Evolutionary conservation across 2,113 vertebrate genomes (phyloP).

Genomic region (Columba livia): DNA sequence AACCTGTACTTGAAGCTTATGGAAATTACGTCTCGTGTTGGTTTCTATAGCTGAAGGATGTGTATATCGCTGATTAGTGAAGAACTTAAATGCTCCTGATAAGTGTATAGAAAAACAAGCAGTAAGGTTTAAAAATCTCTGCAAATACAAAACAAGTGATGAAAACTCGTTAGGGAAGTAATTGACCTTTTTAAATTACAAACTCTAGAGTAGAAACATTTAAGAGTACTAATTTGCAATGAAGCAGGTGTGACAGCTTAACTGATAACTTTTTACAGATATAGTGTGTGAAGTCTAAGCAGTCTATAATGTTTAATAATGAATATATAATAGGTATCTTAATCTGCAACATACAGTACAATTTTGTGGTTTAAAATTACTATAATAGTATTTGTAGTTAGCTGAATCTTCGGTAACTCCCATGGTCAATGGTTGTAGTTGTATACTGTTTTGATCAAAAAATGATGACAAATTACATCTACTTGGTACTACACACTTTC

Average conservation of each 20-base stretch:
- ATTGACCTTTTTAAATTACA: slow-evolving; percentile 53
- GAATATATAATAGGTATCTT: background rate
- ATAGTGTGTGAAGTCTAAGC: background rate
- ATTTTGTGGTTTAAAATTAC: background rate
- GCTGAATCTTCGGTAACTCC: background rate
- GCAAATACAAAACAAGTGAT: slow-evolving; percentile 39
- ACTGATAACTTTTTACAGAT: background rate
- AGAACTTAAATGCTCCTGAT: slow-evolving; percentile 23
- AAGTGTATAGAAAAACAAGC: slow-evolving; percentile 24
- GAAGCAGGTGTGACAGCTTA: slow-evolving; percentile 49
- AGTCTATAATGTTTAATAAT: background rate
- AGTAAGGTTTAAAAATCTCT: background rate
- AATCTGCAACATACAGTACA: background rate
- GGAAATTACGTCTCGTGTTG: background rate
- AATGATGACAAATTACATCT: background rate
- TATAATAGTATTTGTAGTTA: background rate
- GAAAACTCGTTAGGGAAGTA: slow-evolving; percentile 32
- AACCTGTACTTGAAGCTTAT: background rate
- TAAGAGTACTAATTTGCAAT: slow-evolving; percentile 21
- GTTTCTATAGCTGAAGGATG: slow-evolving; percentile 1
- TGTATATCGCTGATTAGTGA: slow-evolving; percentile 43
- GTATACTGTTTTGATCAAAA: background rate
- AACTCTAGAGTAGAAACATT: background rate
- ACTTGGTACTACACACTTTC: background rate
- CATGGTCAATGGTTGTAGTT: background rate